A percentile compares a stretch with the other conserved stretches of the same genome.
phyloP scores from a whole-genome alignment of 2,113 vertebrate species.

The Plectropomus leopardus region DNA sequence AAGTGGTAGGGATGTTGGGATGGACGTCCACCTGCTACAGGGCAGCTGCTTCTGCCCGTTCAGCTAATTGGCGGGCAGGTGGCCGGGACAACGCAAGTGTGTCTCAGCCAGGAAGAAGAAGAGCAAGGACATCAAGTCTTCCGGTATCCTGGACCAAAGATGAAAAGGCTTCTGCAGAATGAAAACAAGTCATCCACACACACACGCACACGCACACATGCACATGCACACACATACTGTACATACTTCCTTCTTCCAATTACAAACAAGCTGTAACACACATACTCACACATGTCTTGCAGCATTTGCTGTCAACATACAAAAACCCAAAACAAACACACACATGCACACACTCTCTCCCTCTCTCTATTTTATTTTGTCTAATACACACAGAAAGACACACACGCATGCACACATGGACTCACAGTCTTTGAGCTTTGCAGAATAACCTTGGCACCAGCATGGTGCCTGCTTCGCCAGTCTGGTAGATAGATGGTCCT shows the following conservation, averaged over 20 bases:
- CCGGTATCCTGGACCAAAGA: constrained; percentile 67
- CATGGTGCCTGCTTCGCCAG: constrained; percentile 75
- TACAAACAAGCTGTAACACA: constrained; percentile 12
- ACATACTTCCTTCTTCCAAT: constrained; percentile 23
- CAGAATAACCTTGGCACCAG: constrained; percentile 81
- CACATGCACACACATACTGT: background rate
- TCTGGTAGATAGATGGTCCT: constrained; percentile 77
- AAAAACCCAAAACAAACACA: constrained; percentile 18
- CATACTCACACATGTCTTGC: constrained; percentile 15
- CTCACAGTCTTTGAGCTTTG: constrained; percentile 62
- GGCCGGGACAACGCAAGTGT: constrained; percentile 62
- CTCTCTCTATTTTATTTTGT: background rate
- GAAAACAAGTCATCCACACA: constrained; percentile 49
- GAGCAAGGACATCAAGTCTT: constrained; percentile 70
- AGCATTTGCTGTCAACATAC: constrained; percentile 30
- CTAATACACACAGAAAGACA: constrained; percentile 21
- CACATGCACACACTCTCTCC: background rate
- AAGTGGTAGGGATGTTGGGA: constrained; percentile 72
- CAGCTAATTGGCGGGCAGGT: constrained; percentile 84
- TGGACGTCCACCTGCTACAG: constrained; percentile 78
- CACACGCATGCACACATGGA: constrained; percentile 36
- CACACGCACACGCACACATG: constrained; percentile 5
- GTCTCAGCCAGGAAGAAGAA: constrained; percentile 59
- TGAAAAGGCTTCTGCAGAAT: constrained; percentile 70
- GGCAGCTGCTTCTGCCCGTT: constrained; percentile 79